phyloP scores from a whole-genome alignment of 2,888 invertebrate genomes.

The Ypsolopha sequella region DNA sequence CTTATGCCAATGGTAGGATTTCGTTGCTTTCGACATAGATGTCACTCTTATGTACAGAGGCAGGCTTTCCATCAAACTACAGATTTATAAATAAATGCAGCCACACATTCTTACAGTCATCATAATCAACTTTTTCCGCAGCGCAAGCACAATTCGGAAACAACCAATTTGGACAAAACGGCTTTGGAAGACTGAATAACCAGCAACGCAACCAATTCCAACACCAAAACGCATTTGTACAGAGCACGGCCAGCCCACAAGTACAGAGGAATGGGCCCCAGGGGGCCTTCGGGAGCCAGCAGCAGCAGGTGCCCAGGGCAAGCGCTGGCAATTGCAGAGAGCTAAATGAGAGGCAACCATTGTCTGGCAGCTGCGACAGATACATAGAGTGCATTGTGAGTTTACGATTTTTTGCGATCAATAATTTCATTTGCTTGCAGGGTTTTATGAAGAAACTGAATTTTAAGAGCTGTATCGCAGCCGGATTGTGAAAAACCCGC shows the following conservation, averaged over 20 bases:
- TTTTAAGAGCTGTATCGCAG: too few relatives aligned
- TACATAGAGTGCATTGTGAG: conserved; percentile 77
- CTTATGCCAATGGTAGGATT: too few relatives aligned
- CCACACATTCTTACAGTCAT: neutral
- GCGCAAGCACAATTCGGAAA: conserved; percentile 33
- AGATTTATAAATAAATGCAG: too few relatives aligned
- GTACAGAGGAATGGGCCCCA: neutral
- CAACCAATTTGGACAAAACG: conserved; percentile 9
- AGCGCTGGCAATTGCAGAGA: conserved; percentile 68
- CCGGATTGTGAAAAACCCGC: too few relatives aligned
- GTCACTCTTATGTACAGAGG: too few relatives aligned
- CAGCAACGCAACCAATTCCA: conserved; percentile 5
- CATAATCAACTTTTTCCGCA: conserved; percentile 11
- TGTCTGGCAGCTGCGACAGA: conserved; percentile 79
- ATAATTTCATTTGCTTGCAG: conserved; percentile 7
- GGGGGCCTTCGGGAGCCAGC: neutral
- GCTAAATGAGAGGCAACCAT: conserved; percentile 76
- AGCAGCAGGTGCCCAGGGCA: conserved; percentile 13
- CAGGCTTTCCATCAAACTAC: too few relatives aligned
- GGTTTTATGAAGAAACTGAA: neutral
- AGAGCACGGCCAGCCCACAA: conserved; percentile 4
- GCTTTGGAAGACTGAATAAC: conserved; percentile 4
- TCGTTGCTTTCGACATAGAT: too few relatives aligned
- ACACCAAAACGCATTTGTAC: conserved; percentile 3
- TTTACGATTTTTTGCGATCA: conserved; percentile 8